A percentile compares a stretch with the other conserved stretches of the same genome.
phyloP scores from a whole-genome alignment of 2,888 invertebrate genomes.

The Diarsia dahlii region DNA sequence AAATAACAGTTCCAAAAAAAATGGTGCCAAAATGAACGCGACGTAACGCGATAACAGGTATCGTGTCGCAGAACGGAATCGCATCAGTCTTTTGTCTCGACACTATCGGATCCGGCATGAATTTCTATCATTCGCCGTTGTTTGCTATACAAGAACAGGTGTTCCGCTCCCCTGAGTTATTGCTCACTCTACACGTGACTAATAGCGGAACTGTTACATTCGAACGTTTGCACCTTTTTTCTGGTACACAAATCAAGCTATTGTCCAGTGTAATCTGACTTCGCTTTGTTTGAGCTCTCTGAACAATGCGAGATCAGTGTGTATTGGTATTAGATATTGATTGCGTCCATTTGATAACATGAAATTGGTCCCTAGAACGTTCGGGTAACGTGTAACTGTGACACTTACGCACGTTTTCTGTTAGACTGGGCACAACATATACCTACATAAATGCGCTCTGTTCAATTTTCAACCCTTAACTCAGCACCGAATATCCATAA shows the following conservation, averaged over 20 bases:
- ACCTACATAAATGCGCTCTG: not conserved
- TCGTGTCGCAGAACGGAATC: slow-evolving; percentile 36
- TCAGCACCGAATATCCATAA: not conserved
- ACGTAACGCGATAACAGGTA: slow-evolving; percentile 28
- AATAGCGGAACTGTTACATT: slow-evolving; percentile 69
- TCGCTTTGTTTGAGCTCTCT: too few relatives aligned
- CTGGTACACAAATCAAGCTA: not conserved
- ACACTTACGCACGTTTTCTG: not conserved
- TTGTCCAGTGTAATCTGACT: too few relatives aligned
- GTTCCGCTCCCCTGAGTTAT: slow-evolving; percentile 75
- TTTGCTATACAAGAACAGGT: slow-evolving; percentile 79
- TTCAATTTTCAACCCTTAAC: not conserved
- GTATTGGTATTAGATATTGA: too few relatives aligned
- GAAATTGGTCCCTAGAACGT: slow-evolving; percentile 27
- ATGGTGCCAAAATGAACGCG: not conserved
- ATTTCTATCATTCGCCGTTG: slow-evolving; percentile 68
- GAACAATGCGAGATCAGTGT: too few relatives aligned
- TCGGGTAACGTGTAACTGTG: slow-evolving; percentile 11
- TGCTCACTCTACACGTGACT: slow-evolving; percentile 74
- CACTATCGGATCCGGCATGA: slow-evolving; percentile 60
- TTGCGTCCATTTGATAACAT: slow-evolving; percentile 39
- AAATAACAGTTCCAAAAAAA: not conserved
- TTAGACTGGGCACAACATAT: not conserved
- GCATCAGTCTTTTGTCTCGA: slow-evolving; percentile 61
- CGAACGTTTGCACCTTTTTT: slow-evolving; percentile 59